Base-by-base conservation (phyloP, 64 coral and sea anemone genomes). In the Pocillopora verrucosa region DNA sequence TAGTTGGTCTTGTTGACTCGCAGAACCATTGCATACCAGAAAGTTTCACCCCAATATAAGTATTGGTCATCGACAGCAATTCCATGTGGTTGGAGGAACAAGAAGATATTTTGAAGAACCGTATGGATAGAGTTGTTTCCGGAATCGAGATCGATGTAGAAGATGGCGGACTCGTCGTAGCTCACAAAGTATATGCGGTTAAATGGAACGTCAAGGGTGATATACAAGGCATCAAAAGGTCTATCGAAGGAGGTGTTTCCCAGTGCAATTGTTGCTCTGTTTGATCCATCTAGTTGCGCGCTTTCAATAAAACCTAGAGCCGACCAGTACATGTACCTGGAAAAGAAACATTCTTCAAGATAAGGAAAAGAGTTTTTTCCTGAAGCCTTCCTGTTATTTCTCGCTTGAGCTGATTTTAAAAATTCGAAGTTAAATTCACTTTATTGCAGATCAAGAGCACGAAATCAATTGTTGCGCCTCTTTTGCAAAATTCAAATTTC, bases 131-230 rank as follows among this genome's bases (percentile, higher is more conserved):
- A 1, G 12, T 14, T 17, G 22, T 24, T 41, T 13, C 36, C 37
- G 14, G n/a, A 25, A 56, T 16, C 51, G 0, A 85, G 65, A 45
- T 85, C 65, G 36, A 85, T n/a, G n/a, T 85, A 85, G 2, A 72
- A 16, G 19, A 85, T 1, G 57, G 36, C 7, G 13, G 0, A 70
- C 10, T 12, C 3, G 0, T 41, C 19, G 38, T 57, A 72, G 37
- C 64, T 85, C 4, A 58, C 65, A 57, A 85, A 91, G 36, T 91
- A 91, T 5, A 91, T 60, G 76, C 80, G 58, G 36, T 91, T 91
- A 15, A 11, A 67, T 45, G 76, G 9, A 24, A 45, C 20, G 36
- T 91, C 89, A 34, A 91, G 2, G 0, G 89, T 80, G 17, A 91
- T 80, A 22, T 80, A 80, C 30, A 11, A 35, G 60, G 72, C 79